Percentiles rank a stretch among this genome's conserved stretches.
Evolutionary conservation across 2,888 invertebrate genomes (phyloP).

Genomic region (Caenorhabditis drosophilae): DNA sequence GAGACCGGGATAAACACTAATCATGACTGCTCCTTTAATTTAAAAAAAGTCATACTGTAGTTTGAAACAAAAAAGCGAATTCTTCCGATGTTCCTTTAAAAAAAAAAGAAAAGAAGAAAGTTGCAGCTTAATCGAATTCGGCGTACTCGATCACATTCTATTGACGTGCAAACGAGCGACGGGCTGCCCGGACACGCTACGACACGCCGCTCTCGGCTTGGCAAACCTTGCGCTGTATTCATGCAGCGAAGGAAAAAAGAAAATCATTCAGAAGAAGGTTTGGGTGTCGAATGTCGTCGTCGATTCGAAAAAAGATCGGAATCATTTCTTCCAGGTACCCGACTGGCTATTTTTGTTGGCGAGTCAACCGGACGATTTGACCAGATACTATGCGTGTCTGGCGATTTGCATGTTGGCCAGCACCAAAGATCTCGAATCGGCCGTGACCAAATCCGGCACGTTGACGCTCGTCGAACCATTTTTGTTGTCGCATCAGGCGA

Average conservation of each 20-base stretch:
- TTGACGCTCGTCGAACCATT: constrained; percentile 95
- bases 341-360: constrained; percentile 95
- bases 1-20: no score
- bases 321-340: no score
- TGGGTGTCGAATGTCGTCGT: no score
- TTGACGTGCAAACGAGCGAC: constrained; percentile 65
- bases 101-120: no score
- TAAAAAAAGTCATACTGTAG: no score
- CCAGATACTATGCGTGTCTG: constrained; percentile 96
- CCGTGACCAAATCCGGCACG: constrained; percentile 93
- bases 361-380: constrained; percentile 84
- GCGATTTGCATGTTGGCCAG: constrained; percentile 81
- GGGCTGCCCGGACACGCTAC: constrained; percentile 52
- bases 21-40: no score
- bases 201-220: constrained; percentile 94
- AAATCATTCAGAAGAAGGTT: constrained; percentile 71
- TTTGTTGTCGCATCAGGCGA: constrained; percentile 89
- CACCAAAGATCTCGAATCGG: constrained; percentile 85
- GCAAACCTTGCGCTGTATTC: constrained; percentile 93
- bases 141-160: constrained; percentile 65
- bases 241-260: constrained; percentile 71
- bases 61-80: no score
- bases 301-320: no score
- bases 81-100: no score
- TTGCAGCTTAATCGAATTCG: constrained; percentile 64